Base-by-base conservation (phyloP, 2,113 vertebrate species). In the Phyllopteryx taeniolatus region DNA sequence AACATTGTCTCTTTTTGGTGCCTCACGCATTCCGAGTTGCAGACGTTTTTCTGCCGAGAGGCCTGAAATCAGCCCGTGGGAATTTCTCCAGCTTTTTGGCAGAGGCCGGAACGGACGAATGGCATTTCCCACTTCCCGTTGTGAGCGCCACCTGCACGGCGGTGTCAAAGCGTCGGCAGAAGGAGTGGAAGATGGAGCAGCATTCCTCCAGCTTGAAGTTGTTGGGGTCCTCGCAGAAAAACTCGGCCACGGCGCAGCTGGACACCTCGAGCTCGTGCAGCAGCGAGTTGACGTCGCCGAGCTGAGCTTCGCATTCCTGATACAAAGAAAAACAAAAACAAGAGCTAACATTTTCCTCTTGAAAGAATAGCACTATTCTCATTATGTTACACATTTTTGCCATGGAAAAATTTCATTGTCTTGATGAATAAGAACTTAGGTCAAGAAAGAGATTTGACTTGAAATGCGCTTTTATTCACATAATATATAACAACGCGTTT, bases 181-280 rank as follows among this genome's bases (percentile, higher is more conserved):
- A 94, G 1, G 87, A 91, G 74, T 91, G 77, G 69, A 94, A 94
- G 83, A 93, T 92, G 65, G 86, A 87, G 84, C 91, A 94, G 82
- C 93, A 94, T 73, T 93, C 92, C 63, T 92, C 92, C 47, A 94
- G 79, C 47, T 87, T 92, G 72, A 94, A 94, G 31, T 78, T 63
- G 3, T 74, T 51, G 0, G 91, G 90, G 31, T 94, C 93, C 79
- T 94, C 93, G 73, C 93, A 94, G 83, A 93, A 92, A 68, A 78
- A 94, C 71, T 93, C 93, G 0, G 91, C 92, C 11, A 94, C 91
- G 1, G 89, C 69, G 0, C 59, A 3, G 20, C 84, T 93, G 71
- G 90, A 15, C 17, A 70, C 42, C 11, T 81, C 65, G 0, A 94
- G 85, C 42, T 88, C 83, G 47, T 46, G 80, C 17, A 93, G 73